These are phyloP conservation scores for Crenichthys baileyi DNA, from an alignment of 2,797 vertebrate species.

Conservation along the genomic window DNA sequence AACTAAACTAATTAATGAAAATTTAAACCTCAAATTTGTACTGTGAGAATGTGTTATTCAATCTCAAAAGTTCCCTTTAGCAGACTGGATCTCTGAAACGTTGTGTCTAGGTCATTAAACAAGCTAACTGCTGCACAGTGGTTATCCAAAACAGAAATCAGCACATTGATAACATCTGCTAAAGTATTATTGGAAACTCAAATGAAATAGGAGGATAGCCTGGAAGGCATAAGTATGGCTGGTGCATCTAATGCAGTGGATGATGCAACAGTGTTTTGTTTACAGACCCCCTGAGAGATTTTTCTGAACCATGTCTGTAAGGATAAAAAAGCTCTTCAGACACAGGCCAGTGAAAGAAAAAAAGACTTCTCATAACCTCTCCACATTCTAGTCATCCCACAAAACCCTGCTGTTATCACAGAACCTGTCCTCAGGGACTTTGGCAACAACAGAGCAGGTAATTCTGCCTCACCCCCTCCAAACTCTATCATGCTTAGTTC, in stretches of 20 bases:
- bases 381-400: conserved; percentile 47
- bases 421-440: conserved; percentile 64
- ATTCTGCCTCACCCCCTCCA: conserved; percentile 61
- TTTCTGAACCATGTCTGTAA: conserved; percentile 56
- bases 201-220: conserved; percentile 11
- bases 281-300: conserved; percentile 46
- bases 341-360: conserved; percentile 41
- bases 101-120: conserved; percentile 5
- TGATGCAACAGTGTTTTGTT: conserved; percentile 40
- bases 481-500: conserved; percentile 63
- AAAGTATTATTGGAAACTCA: neutral
- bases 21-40: neutral
- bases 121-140: conserved; percentile 6
- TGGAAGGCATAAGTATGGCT: conserved; percentile 12
- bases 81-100: neutral
- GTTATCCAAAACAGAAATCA: neutral
- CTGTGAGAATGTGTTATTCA: conserved; percentile 8
- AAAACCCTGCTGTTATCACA: conserved; percentile 69
- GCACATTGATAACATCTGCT: conserved; percentile 5
- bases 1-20: neutral
- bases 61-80: neutral
- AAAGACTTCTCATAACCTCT: conserved; percentile 54
- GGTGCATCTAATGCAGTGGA: conserved; percentile 19
- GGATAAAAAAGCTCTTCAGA: conserved; percentile 58
- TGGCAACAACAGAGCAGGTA: conserved; percentile 73